Evolutionary conservation across 2,888 invertebrate species (phyloP).

Genomic region (Anticlea derivata): DNA sequence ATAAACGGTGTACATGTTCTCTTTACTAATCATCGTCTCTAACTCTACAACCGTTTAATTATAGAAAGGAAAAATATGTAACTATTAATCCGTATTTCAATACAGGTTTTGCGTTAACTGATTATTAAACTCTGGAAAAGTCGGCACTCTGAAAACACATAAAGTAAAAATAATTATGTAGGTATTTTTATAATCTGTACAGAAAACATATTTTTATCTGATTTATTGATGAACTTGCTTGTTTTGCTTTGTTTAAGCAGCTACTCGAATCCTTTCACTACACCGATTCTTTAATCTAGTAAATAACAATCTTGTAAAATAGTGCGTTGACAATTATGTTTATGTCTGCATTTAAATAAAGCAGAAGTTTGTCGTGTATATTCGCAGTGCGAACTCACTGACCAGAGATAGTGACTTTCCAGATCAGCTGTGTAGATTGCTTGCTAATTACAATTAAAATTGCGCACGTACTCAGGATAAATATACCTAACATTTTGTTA

Average conservation of each 20-base stretch:
- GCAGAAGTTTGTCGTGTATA: conserved; percentile 1
- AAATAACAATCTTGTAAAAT: no score
- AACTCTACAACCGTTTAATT: conserved; percentile 4
- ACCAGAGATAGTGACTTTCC: conserved; percentile 12
- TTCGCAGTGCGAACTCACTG: conserved; percentile 4
- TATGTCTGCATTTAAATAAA: no score
- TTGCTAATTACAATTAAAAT: conserved; percentile 15
- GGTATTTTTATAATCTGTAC: no score
- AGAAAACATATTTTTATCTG: no score
- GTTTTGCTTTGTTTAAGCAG: no score
- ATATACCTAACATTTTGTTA: not conserved
- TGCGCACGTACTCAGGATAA: conserved; percentile 1
- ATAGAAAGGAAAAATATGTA: conserved; percentile 4
- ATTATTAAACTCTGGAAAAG: not conserved
- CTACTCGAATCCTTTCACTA: no score
- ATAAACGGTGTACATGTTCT: no score
- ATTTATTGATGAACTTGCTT: no score
- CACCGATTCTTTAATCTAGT: no score
- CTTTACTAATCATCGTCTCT: no score
- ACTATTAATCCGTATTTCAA: conserved; percentile 13
- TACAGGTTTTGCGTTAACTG: conserved; percentile 4
- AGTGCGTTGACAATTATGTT: no score
- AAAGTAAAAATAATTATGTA: no score
- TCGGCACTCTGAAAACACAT: conserved; percentile 1
- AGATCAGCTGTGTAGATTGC: conserved; percentile 11